phyloP scores from a whole-genome alignment of 2,113 vertebrate species.

The Ophthalmolycus amberensis region DNA sequence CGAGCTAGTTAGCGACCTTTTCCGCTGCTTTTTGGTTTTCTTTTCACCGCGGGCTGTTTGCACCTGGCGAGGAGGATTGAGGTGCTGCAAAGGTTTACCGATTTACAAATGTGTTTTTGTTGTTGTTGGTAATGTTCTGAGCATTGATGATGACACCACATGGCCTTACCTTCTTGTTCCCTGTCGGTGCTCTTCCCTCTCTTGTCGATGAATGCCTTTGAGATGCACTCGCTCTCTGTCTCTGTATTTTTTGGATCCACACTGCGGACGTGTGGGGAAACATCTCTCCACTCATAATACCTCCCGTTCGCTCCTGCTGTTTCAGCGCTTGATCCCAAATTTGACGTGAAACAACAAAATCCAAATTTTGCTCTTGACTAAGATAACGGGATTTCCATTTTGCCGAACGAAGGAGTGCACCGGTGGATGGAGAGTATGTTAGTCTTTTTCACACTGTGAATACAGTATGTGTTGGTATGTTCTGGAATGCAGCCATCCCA shows the following conservation, averaged over 20 bases:
- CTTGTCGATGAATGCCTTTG: conserved; percentile 58
- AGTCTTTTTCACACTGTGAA: conserved; percentile 16
- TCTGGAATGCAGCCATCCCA: conserved; percentile 64
- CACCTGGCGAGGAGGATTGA: conserved; percentile 9
- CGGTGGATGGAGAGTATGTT: conserved; percentile 64
- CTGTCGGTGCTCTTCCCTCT: conserved; percentile 62
- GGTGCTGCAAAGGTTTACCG: not conserved
- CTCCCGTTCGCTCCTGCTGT: conserved; percentile 1
- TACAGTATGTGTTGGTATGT: conserved; percentile 45
- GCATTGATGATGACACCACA: conserved; percentile 73
- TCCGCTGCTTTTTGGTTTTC: conserved; percentile 2
- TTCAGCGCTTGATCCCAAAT: not conserved
- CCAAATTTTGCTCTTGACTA: not conserved
- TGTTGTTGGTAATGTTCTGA: conserved; percentile 43
- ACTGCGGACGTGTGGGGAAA: conserved; percentile 22
- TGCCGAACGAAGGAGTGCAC: conserved; percentile 27
- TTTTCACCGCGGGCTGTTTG: conserved; percentile 7
- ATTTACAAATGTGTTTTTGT: not conserved
- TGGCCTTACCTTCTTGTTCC: conserved; percentile 66
- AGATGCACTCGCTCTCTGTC: conserved; percentile 64
- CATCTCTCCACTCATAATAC: conserved; percentile 61
- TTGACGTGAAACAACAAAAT: not conserved
- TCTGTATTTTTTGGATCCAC: conserved; percentile 28
- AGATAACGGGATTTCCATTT: conserved; percentile 12
- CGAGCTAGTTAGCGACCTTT: not conserved